Evolutionary conservation across 2,888 invertebrate species (phyloP).

Genomic region (Hermaeophaga mercurialis): DNA sequence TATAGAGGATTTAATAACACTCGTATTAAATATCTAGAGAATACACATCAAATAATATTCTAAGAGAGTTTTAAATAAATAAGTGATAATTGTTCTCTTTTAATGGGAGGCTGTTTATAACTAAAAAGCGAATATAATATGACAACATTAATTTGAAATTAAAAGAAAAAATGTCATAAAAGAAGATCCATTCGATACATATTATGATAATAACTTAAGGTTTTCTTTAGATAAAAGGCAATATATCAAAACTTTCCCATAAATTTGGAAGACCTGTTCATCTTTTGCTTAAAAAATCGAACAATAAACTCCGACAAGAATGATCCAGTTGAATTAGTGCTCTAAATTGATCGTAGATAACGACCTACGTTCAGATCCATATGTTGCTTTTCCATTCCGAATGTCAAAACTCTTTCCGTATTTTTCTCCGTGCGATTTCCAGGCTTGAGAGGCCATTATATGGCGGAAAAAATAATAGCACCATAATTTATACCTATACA

Average conservation of each 20-base stretch:
- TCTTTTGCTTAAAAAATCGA: slow-evolving; percentile 36
- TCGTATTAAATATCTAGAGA: too few relatives aligned
- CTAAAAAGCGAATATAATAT: too few relatives aligned
- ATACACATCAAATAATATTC: too few relatives aligned
- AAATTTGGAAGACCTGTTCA: slow-evolving; percentile 1
- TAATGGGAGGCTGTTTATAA: too few relatives aligned
- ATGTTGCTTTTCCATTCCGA: slow-evolving; percentile 38
- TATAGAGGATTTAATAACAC: too few relatives aligned
- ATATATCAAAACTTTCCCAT: not conserved
- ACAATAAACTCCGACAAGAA: slow-evolving; percentile 20
- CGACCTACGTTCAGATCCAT: slow-evolving; percentile 33
- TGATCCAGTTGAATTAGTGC: slow-evolving; percentile 40
- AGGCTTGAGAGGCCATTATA: slow-evolving; percentile 33
- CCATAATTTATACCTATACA: slow-evolving; percentile 36
- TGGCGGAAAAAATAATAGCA: slow-evolving; percentile 36
- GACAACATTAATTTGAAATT: too few relatives aligned
- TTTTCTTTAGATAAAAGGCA: too few relatives aligned
- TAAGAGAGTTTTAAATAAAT: too few relatives aligned
- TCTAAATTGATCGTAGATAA: slow-evolving; percentile 40
- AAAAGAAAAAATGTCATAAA: too few relatives aligned
- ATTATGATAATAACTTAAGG: too few relatives aligned
- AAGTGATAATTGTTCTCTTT: too few relatives aligned
- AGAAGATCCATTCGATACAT: too few relatives aligned
- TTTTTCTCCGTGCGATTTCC: slow-evolving; percentile 29
- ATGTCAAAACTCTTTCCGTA: slow-evolving; percentile 36